These are phyloP conservation scores for Cyprinodon variegatus DNA, from an alignment of 2,113 vertebrate species.

Conservation along the genomic window DNA sequence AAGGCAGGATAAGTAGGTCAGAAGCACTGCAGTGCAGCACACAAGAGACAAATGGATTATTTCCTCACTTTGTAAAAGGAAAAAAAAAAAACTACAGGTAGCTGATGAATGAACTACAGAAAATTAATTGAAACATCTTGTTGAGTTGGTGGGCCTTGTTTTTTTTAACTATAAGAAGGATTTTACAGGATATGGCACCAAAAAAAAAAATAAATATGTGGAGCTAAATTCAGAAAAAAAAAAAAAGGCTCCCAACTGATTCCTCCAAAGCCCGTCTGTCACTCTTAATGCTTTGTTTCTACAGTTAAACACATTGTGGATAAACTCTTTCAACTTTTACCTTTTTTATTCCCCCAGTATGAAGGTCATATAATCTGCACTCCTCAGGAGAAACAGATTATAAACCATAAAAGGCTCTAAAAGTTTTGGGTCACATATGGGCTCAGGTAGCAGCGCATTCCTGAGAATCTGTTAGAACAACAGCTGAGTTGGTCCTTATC, in stretches of 20 bases:
- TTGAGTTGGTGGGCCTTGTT: constrained; percentile 3
- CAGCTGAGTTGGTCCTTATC: constrained; percentile 59
- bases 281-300: constrained; percentile 28
- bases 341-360: constrained; percentile 2
- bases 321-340: constrained; percentile 10
- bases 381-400: constrained; percentile 20
- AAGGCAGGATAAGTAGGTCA: constrained; percentile 75
- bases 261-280: constrained; percentile 3
- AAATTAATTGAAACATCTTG: constrained; percentile 73
- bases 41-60: constrained; percentile 73
- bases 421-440: constrained; percentile 10
- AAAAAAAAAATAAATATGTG: no score
- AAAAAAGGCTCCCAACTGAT: constrained; percentile 6
- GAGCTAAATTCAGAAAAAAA: constrained; percentile 14
- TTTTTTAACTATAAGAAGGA: constrained; percentile 9
- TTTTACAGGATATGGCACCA: neutral
- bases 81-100: constrained; percentile 45
- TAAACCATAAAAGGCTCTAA: constrained; percentile 21
- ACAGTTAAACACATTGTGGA: neutral
- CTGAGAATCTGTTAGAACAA: constrained; percentile 43
- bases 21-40: constrained; percentile 65
- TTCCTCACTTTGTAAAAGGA: constrained; percentile 56
- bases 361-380: constrained; percentile 28
- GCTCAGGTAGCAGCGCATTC: constrained; percentile 39
- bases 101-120: constrained; percentile 70